Conservation (phyloP, 2,113 vertebrate species). For the Struthidea cinerea region DNA sequence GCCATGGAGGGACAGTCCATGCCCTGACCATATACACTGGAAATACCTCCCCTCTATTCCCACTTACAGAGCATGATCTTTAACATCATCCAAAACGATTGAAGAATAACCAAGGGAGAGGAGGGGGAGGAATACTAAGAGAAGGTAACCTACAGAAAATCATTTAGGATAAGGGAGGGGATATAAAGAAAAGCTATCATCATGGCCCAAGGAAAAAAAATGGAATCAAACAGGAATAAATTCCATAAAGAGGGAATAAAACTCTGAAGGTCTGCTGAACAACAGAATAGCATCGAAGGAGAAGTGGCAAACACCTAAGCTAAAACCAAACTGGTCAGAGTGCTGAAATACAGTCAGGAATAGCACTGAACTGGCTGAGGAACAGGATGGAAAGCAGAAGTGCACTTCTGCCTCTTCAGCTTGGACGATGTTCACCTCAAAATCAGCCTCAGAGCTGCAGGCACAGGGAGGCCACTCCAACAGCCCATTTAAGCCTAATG, state of each 20-base stretch:
- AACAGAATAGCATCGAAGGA: rapidly evolving
- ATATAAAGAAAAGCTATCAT: background rate
- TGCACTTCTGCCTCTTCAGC: background rate
- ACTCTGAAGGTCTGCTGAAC: background rate
- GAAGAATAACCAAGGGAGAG: background rate
- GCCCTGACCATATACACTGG: background rate
- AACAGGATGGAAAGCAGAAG: background rate
- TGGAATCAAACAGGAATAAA: background rate
- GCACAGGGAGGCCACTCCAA: background rate
- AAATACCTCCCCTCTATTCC: background rate
- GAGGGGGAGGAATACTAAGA: background rate
- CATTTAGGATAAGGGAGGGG: background rate
- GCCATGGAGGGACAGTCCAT: background rate
- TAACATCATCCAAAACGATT: background rate
- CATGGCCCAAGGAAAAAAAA: background rate
- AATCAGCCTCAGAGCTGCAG: background rate
- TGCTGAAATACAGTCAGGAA: background rate
- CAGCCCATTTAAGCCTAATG: background rate
- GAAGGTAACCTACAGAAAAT: background rate
- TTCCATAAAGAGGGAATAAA: background rate
- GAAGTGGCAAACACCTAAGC: background rate
- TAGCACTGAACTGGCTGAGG: background rate
- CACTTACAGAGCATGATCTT: background rate
- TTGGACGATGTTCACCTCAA: background rate
- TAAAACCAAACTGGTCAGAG: background rate